Evolutionary conservation across 2,113 vertebrate species (phyloP), one percentile per base, ranked within the genome.

Genomic region (Elephantulus edwardii): DNA sequence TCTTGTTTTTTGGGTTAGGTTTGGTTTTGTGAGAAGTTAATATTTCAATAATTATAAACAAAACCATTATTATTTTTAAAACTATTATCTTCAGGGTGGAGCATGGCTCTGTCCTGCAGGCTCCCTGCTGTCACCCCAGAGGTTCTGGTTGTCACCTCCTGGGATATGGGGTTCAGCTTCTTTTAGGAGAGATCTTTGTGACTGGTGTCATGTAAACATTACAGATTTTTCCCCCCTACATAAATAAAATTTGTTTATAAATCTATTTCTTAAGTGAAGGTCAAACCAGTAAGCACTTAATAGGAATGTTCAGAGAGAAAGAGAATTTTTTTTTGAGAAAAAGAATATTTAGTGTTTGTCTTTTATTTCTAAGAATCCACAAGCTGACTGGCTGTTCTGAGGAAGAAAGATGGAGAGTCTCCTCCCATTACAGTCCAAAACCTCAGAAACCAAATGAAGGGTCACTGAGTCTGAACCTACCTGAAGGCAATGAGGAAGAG

Each of bases 241-340:
- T 72, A 81, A 72, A 56, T 60, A 24, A 60, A 66, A 44, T 30
- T 68, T 86, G 46, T 89, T 93, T 94, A 77, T 42, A 89, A 87
- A 92, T 87, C 50, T 42, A 77, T 48, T 91, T 66, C 86, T 86
- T 82, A 78, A 84, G 48, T 4, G 22, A 38, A 87, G 71, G 62
- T 50, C 91, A 90, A 52, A 50, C 38, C 20, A 78, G 48, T 33
- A 83, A 40, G 11, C 26, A 3, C 77, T 77, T 83, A 22, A n/a
- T 26, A 66, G 46, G 68, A 66, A 77, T 48, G 42, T 54, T 54
- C 83, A 68, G 50, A 64, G 3, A 84, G 74, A 48, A 83, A 40
- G 91, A n/a, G 52, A 60, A 82, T 64, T 48, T 28, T 24, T n/a
- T n/a, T n/a, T n/a, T n/a, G n/a, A n/a, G n/a, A n/a, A n/a, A n/a